These are phyloP conservation scores for Gnathonemus echidnorhynchus DNA, from an alignment of 2,113 vertebrate genomes.

Conservation along the genomic window DNA sequence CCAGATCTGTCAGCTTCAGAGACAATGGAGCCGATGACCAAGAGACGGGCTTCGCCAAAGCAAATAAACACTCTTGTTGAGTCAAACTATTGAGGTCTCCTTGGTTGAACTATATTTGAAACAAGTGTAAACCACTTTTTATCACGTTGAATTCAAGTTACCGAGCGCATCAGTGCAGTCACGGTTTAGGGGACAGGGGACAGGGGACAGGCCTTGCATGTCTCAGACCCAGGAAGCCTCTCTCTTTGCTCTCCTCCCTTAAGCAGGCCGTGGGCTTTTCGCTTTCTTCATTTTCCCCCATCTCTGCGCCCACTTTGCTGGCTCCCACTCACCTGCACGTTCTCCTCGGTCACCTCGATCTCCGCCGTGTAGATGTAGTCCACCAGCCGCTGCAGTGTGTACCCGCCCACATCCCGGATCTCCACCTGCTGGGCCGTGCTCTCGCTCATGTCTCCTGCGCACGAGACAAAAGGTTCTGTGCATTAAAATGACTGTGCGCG, in stretches of 20 bases:
- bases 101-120: not conserved
- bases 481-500: not conserved
- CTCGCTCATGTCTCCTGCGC: slow-evolving; percentile 88
- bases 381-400: slow-evolving; percentile 79
- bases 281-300: not conserved
- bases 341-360: slow-evolving; percentile 90
- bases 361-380: slow-evolving; percentile 95
- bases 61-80: no score
- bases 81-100: no score
- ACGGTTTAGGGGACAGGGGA: no score
- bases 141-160: not conserved
- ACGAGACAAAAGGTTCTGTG: not conserved
- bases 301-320: not conserved
- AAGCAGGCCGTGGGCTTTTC: not conserved
- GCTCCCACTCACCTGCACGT: slow-evolving; percentile 75
- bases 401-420: slow-evolving; percentile 86
- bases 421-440: slow-evolving; percentile 89
- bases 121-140: not conserved
- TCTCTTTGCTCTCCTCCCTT: not conserved
- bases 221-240: not conserved
- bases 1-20: no score
- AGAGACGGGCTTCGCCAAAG: no score
- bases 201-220: not conserved
- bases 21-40: no score
- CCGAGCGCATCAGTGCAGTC: not conserved